Conservation (phyloP, 2,888 invertebrate genomes). For the Coenonympha glycerion region DNA sequence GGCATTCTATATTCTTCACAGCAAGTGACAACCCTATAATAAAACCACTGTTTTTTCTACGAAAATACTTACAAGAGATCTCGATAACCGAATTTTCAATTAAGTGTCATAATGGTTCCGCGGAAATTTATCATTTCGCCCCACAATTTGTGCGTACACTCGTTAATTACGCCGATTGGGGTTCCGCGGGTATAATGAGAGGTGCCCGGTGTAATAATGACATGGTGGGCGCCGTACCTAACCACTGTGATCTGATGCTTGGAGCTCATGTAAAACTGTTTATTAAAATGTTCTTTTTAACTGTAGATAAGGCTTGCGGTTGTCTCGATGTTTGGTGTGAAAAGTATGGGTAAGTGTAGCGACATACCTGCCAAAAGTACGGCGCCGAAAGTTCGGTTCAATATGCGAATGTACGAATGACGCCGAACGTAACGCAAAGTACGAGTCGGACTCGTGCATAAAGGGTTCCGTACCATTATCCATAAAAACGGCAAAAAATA, state of each 20-base stretch:
- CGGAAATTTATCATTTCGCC: slow-evolving; percentile 63
- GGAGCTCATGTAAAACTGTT: background rate
- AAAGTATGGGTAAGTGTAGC: no score
- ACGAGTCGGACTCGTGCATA: no score
- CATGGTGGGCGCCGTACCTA: slow-evolving; percentile 17
- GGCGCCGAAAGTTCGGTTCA: no score
- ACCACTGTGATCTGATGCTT: slow-evolving; percentile 4
- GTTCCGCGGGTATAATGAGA: slow-evolving; percentile 31
- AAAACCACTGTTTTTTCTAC: slow-evolving; percentile 49
- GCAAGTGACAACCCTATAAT: slow-evolving; percentile 43
- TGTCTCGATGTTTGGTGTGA: no score
- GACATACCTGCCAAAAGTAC: no score
- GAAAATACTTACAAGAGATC: slow-evolving; percentile 62
- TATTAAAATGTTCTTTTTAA: no score
- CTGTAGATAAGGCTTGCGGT: no score
- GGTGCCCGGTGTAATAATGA: slow-evolving; percentile 29
- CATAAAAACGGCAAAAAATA: no score
- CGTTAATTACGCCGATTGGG: slow-evolving; percentile 49
- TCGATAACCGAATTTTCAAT: slow-evolving; percentile 71
- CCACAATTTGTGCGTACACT: slow-evolving; percentile 57
- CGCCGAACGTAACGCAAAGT: no score
- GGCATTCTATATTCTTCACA: background rate
- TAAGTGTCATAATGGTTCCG: slow-evolving; percentile 69
- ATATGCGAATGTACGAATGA: no score
- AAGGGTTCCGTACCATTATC: no score